Evolutionary conservation across 2,888 invertebrate genomes (phyloP).

Genomic region (Campaea margaritaria): DNA sequence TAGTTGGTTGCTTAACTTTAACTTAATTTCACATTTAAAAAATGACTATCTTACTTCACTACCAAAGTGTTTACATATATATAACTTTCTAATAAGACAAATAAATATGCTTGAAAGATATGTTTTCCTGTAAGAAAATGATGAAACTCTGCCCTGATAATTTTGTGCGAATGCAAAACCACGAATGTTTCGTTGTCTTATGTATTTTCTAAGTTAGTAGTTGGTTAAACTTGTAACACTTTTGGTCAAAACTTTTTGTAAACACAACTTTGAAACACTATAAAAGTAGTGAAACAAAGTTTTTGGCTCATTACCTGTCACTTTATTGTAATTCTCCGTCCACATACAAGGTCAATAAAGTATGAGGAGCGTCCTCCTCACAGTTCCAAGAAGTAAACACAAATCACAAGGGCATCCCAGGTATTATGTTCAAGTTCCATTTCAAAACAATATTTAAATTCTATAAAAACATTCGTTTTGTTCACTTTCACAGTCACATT

Average conservation of each 20-base stretch:
- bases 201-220: conserved; percentile 47
- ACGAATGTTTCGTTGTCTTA: conserved; percentile 33
- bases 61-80: neutral
- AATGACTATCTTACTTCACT: neutral
- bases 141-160: conserved; percentile 4
- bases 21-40: too few species aligned
- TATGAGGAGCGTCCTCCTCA: conserved; percentile 66
- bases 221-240: conserved; percentile 66
- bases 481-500: conserved; percentile 55
- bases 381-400: conserved; percentile 81
- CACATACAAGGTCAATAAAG: conserved; percentile 68
- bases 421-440: conserved; percentile 76
- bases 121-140: neutral
- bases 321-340: conserved; percentile 57
- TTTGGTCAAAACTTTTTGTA: conserved; percentile 76
- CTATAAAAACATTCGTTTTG: conserved; percentile 69
- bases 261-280: conserved; percentile 70
- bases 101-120: neutral
- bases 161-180: conserved; percentile 35
- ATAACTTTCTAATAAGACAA: neutral
- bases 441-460: conserved; percentile 80
- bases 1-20: too few species aligned
- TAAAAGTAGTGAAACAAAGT: conserved; percentile 72
- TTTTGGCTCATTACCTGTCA: conserved; percentile 62
- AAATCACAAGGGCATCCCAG: conserved; percentile 77